phyloP scores from a whole-genome alignment of 2,797 vertebrate species.

The Macroramphosus scolopax region DNA sequence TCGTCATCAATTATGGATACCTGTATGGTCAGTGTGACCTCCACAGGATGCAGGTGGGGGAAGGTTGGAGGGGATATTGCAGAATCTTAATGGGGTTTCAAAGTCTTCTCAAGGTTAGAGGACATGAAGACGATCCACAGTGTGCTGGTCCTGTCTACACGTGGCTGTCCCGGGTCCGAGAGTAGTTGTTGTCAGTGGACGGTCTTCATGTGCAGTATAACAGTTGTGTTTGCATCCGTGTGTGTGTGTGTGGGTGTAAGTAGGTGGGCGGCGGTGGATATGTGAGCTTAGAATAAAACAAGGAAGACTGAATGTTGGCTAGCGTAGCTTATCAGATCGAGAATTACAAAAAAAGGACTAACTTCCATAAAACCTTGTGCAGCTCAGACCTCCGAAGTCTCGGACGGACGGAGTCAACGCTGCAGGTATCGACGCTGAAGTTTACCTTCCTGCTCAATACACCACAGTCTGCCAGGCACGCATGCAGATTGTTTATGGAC shows the following conservation, averaged over 20 bases:
- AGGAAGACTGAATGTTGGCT: slow-evolving; percentile 8
- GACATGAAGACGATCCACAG: slow-evolving; percentile 11
- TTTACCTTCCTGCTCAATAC: too few species aligned
- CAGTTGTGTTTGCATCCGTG: slow-evolving; percentile 1
- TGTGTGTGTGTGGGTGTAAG: slow-evolving; percentile 10
- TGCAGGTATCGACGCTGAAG: background rate
- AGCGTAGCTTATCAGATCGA: slow-evolving; percentile 9
- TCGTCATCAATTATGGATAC: slow-evolving; percentile 1
- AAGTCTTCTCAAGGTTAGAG: slow-evolving; percentile 10
- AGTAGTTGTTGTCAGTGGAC: slow-evolving; percentile 9
- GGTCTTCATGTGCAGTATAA: slow-evolving; percentile 12
- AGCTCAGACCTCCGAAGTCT: background rate
- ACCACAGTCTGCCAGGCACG: too few species aligned
- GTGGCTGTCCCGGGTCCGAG: slow-evolving; percentile 9
- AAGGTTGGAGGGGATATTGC: background rate
- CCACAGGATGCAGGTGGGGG: background rate
- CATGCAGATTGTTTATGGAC: slow-evolving; percentile 30
- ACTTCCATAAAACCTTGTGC: slow-evolving; percentile 6
- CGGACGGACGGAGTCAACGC: background rate
- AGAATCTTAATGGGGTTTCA: background rate
- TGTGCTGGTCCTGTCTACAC: slow-evolving; percentile 6
- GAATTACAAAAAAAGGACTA: slow-evolving; percentile 1
- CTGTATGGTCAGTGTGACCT: background rate
- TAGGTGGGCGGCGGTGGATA: slow-evolving; percentile 19
- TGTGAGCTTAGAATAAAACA: slow-evolving; percentile 28